phyloP scores from a whole-genome alignment of 2,888 invertebrate species.

The Coenonympha arcania region DNA sequence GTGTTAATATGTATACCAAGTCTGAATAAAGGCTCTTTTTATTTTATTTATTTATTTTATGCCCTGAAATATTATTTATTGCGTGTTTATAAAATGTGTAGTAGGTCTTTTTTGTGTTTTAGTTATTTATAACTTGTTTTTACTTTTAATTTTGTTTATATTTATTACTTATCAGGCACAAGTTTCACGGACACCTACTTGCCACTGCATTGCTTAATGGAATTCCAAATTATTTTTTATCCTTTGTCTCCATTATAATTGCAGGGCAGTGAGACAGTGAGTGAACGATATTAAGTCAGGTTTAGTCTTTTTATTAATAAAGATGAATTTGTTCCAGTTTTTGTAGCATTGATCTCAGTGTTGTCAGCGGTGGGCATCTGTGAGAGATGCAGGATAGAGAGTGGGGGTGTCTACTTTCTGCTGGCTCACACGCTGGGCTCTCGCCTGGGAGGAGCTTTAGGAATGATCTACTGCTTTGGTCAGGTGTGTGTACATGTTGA shows the following conservation, averaged over 20 bases:
- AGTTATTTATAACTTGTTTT: no score
- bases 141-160: neutral
- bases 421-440: constrained; percentile 95
- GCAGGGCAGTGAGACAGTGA: no score
- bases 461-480: constrained; percentile 95
- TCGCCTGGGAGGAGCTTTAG: constrained; percentile 92
- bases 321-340: constrained; percentile 73
- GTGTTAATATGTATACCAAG: no score
- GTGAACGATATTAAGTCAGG: no score
- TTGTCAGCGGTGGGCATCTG: constrained; percentile 97
- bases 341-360: constrained; percentile 92
- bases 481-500: constrained; percentile 76
- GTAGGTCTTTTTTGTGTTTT: neutral
- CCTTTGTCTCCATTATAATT: no score
- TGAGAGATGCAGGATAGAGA: constrained; percentile 94
- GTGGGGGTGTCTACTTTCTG: constrained; percentile 98
- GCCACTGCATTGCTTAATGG: no score
- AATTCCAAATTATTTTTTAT: no score
- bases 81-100: neutral
- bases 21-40: no score
- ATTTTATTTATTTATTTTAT: no score
- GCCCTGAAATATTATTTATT: neutral
- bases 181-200: no score
- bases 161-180: no score
- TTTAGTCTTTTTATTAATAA: no score